Evolutionary conservation across 2,797 vertebrate species (phyloP).

Genomic region (Momotus momota): DNA sequence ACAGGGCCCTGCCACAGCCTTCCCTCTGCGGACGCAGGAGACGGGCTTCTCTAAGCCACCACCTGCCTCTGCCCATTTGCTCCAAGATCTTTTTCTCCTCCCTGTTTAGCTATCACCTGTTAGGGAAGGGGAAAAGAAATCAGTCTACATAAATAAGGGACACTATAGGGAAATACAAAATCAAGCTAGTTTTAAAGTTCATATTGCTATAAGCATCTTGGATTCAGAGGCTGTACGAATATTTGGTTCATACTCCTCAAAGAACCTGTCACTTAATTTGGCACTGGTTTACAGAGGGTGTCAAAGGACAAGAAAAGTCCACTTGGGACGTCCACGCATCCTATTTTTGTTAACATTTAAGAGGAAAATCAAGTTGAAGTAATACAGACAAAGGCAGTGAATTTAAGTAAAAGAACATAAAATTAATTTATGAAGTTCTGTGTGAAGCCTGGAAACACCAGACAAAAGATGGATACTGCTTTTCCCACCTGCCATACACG

Average conservation of each 20-base stretch:
- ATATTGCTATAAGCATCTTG: background rate
- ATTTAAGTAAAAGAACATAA: background rate
- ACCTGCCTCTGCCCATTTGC: background rate
- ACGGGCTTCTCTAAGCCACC: fast-evolving
- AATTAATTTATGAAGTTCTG: background rate
- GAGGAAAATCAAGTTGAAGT: background rate
- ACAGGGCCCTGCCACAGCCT: background rate
- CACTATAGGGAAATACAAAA: background rate
- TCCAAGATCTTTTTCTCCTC: fast-evolving
- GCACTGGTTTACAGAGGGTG: background rate
- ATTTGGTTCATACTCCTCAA: fast-evolving
- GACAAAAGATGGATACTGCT: background rate
- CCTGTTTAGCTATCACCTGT: background rate
- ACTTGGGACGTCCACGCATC: fast-evolving
- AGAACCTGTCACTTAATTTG: background rate
- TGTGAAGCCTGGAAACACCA: background rate
- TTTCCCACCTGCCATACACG: background rate
- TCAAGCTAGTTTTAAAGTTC: background rate
- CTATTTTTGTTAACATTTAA: background rate
- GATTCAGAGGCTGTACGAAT: background rate
- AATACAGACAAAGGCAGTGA: background rate
- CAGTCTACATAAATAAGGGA: background rate
- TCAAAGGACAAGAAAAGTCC: background rate
- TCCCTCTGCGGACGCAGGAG: fast-evolving
- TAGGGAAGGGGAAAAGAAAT: background rate